These are phyloP conservation scores for Brienomyrus longianalis DNA, from an alignment of 2,113 vertebrate species.

Conservation along the genomic window DNA sequence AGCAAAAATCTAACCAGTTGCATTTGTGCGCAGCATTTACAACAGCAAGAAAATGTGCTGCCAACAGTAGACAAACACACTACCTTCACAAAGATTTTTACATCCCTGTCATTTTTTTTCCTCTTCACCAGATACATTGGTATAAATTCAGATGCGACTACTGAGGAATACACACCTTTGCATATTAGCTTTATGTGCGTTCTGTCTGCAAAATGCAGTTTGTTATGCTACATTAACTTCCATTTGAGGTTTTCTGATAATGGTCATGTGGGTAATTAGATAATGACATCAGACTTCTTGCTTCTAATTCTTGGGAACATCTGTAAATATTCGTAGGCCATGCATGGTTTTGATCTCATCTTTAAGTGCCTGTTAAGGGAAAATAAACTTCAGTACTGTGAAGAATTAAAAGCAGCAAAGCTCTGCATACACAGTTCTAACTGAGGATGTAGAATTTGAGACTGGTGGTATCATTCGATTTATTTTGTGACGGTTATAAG, in stretches of 20 bases:
- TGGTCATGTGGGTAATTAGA: background rate
- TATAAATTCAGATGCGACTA: background rate
- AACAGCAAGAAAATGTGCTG: background rate
- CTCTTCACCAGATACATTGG: background rate
- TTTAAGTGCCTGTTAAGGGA: slow-evolving; percentile 58
- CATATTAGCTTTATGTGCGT: background rate
- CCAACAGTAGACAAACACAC: background rate
- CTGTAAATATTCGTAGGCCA: slow-evolving; percentile 67
- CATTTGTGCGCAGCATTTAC: background rate
- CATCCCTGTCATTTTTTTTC: background rate
- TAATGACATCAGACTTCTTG: background rate
- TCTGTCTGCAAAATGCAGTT: background rate
- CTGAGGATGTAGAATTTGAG: background rate
- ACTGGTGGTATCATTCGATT: background rate
- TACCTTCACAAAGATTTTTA: background rate
- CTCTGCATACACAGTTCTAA: background rate
- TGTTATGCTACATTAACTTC: background rate
- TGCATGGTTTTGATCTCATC: slow-evolving; percentile 71
- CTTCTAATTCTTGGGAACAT: slow-evolving; percentile 53
- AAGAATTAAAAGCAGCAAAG: background rate
- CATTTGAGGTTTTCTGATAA: background rate
- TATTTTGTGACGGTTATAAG: background rate
- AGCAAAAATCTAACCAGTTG: background rate
- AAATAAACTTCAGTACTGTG: slow-evolving; percentile 11
- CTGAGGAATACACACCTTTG: background rate